Base-by-base conservation (phyloP, 2,888 invertebrate genomes). In the Sarcophaga variegata region DNA sequence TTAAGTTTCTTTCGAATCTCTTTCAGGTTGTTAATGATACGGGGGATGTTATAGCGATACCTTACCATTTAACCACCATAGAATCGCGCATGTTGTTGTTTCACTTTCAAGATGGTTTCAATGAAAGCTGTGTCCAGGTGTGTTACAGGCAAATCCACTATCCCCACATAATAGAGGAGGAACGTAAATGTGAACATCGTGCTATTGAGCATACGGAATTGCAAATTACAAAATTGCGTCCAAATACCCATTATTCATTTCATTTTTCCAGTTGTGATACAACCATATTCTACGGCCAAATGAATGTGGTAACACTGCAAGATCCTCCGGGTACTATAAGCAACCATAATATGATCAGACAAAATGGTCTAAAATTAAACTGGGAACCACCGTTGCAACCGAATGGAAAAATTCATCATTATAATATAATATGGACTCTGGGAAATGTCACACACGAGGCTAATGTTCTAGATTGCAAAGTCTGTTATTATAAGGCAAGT, bases 251-350 rank as follows among this genome's bases (percentile, higher is more conserved):
- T 49, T 93, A 93, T 72, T 92, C 92, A 59, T 88, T 91, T 49
- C 91, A 90, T 20, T 92, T 93, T 67, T 92, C 90, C 81, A 92
- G 91, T 66, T 93, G 93, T 88, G 90, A 90, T 64, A 90, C 91
- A 11, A 91, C 90, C 22, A 90, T 90, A 45, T 91, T 92, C 78
- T 92, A 92, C 78, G 92, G 93, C 4, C 92, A 92, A 88, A 88
- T 91, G 67, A 92, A 93, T 86, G 91, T 93, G 12, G 89, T 91
- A 77, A 93, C 93, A 0, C 83, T 92, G 77, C 92, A 92, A 45
- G 93, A 93, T 90, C 93, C 93, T 54, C 93, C 93, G 4, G 93
- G 93, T 11, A 92, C 93, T 4, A 92, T 94, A 3, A 92, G 90
- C 84, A 92, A 93, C 77, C 92, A 92, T 10, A 91, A 90, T 14